Evolutionary conservation across 2,888 invertebrate species (phyloP).

Genomic region (Aporophyla lueneburgensis): DNA sequence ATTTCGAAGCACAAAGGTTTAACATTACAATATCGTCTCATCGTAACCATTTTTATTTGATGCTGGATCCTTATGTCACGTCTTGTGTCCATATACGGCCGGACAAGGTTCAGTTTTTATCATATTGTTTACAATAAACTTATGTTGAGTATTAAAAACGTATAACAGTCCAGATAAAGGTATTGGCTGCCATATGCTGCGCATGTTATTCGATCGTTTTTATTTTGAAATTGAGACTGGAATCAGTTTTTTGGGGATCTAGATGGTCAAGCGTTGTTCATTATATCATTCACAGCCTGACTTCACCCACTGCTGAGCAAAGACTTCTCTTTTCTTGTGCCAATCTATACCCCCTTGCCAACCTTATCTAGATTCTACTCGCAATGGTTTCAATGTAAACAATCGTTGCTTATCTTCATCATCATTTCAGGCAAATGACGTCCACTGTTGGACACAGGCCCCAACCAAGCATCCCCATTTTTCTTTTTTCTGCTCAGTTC

Average conservation of each 20-base stretch:
- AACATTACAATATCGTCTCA: slow-evolving; percentile 25
- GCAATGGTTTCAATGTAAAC: too few relatives aligned
- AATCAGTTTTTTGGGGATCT: neutral
- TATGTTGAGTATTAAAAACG: slow-evolving; percentile 63
- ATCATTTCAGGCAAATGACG: too few relatives aligned
- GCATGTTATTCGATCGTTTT: slow-evolving; percentile 17
- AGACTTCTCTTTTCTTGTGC: too few relatives aligned
- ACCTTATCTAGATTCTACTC: too few relatives aligned
- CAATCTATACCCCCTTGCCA: too few relatives aligned
- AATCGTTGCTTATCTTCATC: too few relatives aligned
- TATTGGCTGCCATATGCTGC: slow-evolving; percentile 24
- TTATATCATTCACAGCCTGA: too few relatives aligned
- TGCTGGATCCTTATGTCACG: slow-evolving; percentile 60
- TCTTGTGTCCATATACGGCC: slow-evolving; percentile 39
- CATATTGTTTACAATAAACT: slow-evolving; percentile 64
- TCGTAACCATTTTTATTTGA: slow-evolving; percentile 45
- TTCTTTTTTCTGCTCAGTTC: too few relatives aligned
- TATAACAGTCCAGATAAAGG: slow-evolving; percentile 56
- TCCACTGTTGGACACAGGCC: too few relatives aligned
- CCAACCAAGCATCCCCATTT: too few relatives aligned
- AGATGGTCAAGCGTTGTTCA: neutral
- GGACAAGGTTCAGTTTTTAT: slow-evolving; percentile 65
- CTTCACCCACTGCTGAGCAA: too few relatives aligned
- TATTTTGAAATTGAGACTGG: slow-evolving; percentile 14
- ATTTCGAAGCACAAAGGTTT: slow-evolving; percentile 3